phyloP scores from a whole-genome alignment of 2,797 vertebrate species.

The Cirrhinus molitorella region DNA sequence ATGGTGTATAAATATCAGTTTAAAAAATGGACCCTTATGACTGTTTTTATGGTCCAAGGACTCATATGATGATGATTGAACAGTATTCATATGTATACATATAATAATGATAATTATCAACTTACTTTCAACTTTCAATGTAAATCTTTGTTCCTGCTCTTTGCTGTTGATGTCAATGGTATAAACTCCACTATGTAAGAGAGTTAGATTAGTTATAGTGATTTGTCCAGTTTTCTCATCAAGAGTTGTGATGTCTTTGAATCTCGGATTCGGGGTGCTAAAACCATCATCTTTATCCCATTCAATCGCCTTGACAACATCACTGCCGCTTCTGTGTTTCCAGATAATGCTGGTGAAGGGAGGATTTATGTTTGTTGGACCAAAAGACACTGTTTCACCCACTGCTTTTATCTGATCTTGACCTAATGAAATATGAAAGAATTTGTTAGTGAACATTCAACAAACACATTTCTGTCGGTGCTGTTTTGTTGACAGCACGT shows the following conservation, averaged over 20 bases:
- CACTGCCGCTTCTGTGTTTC: fast-evolving
- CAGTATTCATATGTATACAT: too few species aligned
- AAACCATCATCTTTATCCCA: fast-evolving
- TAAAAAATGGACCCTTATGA: too few species aligned
- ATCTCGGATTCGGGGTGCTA: fast-evolving
- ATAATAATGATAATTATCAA: too few species aligned
- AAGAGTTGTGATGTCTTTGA: fast-evolving
- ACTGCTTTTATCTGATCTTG: not conserved
- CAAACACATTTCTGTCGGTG: not conserved
- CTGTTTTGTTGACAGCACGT: too few species aligned
- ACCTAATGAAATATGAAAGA: not conserved
- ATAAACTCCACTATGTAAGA: not conserved
- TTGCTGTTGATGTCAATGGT: not conserved
- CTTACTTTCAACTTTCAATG: not conserved
- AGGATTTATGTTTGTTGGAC: fast-evolving
- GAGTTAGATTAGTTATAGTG: not conserved
- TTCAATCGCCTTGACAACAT: not conserved
- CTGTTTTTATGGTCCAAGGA: too few species aligned
- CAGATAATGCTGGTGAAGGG: not conserved
- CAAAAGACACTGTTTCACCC: not conserved
- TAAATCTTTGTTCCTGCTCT: not conserved
- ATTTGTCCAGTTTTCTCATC: not conserved
- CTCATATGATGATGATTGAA: too few species aligned
- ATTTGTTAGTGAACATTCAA: too few species aligned
- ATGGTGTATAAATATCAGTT: too few species aligned